These are phyloP conservation scores for Eurystomus gularis DNA, from an alignment of 2,113 vertebrate species.

Conservation along the genomic window DNA sequence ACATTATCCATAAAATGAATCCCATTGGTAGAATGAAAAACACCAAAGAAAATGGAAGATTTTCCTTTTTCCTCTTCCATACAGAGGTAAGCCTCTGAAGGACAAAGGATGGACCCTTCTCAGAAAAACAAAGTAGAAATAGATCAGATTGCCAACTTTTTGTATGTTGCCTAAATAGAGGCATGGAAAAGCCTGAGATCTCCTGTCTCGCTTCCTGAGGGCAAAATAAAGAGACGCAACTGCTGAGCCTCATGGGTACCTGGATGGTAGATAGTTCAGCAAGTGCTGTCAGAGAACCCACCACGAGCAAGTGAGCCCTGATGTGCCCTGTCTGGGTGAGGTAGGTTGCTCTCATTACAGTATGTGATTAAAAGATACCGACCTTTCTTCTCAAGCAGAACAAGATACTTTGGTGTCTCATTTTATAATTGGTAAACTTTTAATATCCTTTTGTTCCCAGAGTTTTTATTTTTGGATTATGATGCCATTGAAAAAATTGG, in stretches of 20 bases:
- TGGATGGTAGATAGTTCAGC: background rate
- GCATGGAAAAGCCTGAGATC: background rate
- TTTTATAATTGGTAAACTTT: background rate
- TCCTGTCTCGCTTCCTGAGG: background rate
- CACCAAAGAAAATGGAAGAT: background rate
- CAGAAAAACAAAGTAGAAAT: background rate
- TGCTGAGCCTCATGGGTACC: background rate
- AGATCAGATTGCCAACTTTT: background rate
- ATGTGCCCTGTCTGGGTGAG: background rate
- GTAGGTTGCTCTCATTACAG: fast-evolving
- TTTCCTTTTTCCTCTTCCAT: background rate
- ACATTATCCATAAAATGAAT: background rate
- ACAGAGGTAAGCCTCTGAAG: background rate
- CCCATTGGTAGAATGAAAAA: background rate
- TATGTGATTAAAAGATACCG: fast-evolving
- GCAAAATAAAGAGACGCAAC: background rate
- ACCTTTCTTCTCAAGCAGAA: background rate
- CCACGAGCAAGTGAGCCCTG: fast-evolving
- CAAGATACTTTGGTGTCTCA: background rate
- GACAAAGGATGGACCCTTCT: background rate
- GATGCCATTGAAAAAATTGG: background rate
- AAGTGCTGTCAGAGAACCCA: background rate
- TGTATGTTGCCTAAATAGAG: background rate
- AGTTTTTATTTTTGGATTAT: background rate
- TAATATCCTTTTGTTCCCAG: background rate